Base-by-base conservation (phyloP, 2,888 invertebrate genomes). In the Cataglyphis altisquamis region DNA sequence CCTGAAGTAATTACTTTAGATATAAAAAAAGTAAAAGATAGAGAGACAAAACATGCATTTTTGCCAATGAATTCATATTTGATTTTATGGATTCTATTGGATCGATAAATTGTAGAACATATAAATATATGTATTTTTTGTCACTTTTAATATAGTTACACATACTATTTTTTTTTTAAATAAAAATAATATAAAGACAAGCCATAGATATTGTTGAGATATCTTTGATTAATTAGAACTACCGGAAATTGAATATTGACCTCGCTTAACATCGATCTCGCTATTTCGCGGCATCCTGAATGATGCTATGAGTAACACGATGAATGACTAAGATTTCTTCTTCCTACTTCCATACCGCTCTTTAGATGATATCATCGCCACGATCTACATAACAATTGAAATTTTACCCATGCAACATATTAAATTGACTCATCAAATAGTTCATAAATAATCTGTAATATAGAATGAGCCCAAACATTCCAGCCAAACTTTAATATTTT, bases 201-300 rank as follows among this genome's bases (percentile, higher is more conserved):
- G 39, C 39, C 12, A 5, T n/a, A 25, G 52, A 64, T 21, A 21
- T 41, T 55, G 0, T 36, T 36, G 4, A 36, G 36, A 36, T 36
- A 36, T 36, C 36, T 36, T 36, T 36, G 32, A 55, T 77, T 77
- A 57, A 68, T 36, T 60, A 52, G 64, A 67, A 60, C 48, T 68
- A 86, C 90, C 93, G 92, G 92, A 93, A 93, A 90, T 91, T 90
- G 85, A 88, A 90, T 88, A 88, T 93, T 92, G 90, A 93, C 92
- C 92, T 87, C 90, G 83, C 74, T 90, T 89, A 86, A 90, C 90
- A 88, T 80, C 80, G 85, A 84, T 90, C 85, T 85, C 77, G 10
- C 78, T 72, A 36, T 73, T 84, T 75, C 67, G 41, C 41, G 67
- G 55, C 67, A 73, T n/a, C 68, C 81, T 45, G 72, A 32, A 55